Conservation (phyloP, 2,888 invertebrate species). For the Sinotaia quadrata region DNA sequence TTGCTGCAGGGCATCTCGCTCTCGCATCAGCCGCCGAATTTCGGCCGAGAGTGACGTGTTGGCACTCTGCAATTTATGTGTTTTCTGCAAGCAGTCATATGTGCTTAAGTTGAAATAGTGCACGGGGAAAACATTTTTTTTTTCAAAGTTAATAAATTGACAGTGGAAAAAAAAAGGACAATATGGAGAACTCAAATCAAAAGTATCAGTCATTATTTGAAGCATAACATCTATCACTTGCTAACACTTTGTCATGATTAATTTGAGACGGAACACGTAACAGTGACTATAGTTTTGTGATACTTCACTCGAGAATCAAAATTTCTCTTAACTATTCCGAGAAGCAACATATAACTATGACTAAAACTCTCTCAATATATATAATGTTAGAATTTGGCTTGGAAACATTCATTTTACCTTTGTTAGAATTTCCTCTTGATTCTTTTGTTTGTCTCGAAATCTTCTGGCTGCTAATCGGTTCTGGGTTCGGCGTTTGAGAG, state of each 20-base stretch:
- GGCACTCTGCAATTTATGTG: slow-evolving; percentile 30
- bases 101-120: not conserved
- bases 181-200: no score
- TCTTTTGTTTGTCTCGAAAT: slow-evolving; percentile 46
- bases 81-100: slow-evolving; percentile 25
- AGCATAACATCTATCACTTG: no score
- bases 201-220: no score
- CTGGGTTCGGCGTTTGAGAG: slow-evolving; percentile 30
- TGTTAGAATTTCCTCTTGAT: slow-evolving; percentile 21
- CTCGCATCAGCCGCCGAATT: slow-evolving; percentile 30
- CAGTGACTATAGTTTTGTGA: no score
- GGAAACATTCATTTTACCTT: slow-evolving; percentile 28
- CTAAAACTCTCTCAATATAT: no score
- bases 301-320: no score
- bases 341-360: no score
- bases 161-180: not conserved
- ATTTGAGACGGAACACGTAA: no score
- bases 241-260: no score
- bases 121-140: no score
- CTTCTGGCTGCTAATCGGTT: slow-evolving; percentile 53
- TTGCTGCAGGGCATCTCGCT: slow-evolving; percentile 34
- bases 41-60: slow-evolving; percentile 30
- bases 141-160: not conserved
- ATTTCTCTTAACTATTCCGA: no score
- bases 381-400: no score